phyloP scores from a whole-genome alignment of 1,140 invertebrate species.

The Neodiprion fabricii region DNA sequence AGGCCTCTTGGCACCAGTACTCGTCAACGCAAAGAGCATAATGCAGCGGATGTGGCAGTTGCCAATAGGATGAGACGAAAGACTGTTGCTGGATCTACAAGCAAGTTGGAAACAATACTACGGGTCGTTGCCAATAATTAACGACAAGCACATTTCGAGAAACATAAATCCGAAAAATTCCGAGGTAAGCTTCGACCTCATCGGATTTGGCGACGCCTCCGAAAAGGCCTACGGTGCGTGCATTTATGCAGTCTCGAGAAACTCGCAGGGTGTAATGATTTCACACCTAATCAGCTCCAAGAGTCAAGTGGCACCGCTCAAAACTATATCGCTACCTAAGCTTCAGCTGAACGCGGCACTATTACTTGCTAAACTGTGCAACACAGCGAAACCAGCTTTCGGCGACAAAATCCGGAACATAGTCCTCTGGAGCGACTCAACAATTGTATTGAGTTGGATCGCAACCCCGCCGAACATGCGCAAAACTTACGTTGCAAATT shows the following conservation, averaged over 20 bases:
- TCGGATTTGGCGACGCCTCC: conserved; percentile 39
- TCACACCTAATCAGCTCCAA: conserved; percentile 42
- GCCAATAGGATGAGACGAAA: conserved; percentile 21
- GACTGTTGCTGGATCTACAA: conserved; percentile 22
- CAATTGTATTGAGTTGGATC: conserved; percentile 50
- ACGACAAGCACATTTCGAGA: conserved; percentile 25
- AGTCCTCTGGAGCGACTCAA: conserved; percentile 53
- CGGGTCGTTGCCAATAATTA: neutral
- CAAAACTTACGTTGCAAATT: conserved; percentile 46
- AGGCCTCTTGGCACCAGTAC: neutral
- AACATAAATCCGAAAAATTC: conserved; percentile 11
- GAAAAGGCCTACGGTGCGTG: conserved; percentile 35
- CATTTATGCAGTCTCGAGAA: conserved; percentile 28
- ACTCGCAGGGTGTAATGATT: neutral
- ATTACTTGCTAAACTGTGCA: conserved; percentile 45
- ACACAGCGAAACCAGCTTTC: conserved; percentile 35
- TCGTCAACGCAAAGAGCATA: conserved; percentile 4
- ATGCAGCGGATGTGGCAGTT: conserved; percentile 20
- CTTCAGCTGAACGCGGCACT: conserved; percentile 59
- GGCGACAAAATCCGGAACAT: conserved; percentile 31
- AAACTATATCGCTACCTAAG: conserved; percentile 55
- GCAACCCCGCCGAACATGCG: conserved; percentile 37
- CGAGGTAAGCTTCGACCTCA: conserved; percentile 26
- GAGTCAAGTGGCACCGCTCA: conserved; percentile 55
- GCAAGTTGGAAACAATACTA: conserved; percentile 17